A percentile compares a stretch with the other conserved stretches of the same genome.
phyloP scores from a whole-genome alignment of 1,140 invertebrate genomes.

The Drosophila sproati region DNA sequence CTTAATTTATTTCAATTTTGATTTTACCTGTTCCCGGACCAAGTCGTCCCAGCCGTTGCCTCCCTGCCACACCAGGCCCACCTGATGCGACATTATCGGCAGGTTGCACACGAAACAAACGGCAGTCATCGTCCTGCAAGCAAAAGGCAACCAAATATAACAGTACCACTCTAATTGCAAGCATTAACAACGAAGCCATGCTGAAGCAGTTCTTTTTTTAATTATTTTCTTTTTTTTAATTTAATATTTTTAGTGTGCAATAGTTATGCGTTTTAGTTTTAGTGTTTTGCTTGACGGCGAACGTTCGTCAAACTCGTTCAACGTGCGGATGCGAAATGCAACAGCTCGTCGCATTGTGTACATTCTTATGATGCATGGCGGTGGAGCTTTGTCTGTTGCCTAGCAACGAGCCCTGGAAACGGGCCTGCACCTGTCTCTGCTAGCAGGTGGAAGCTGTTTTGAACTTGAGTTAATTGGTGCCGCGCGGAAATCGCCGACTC shows the following conservation, averaged over 20 bases:
- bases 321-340: background rate
- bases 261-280: background rate
- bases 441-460: background rate
- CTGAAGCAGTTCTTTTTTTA: background rate
- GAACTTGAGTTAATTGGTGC: too few species aligned
- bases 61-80: conserved; percentile 95
- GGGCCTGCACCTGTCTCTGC: background rate
- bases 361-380: background rate
- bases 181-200: background rate
- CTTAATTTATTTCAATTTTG: background rate
- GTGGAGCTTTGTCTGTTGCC: background rate
- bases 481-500: too few species aligned
- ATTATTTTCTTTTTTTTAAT: background rate
- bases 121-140: conserved; percentile 94
- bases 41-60: conserved; percentile 97
- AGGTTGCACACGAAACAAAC: conserved; percentile 98
- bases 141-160: conserved; percentile 11
- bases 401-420: background rate
- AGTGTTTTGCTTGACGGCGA: background rate
- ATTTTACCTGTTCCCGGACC: conserved; percentile 89
- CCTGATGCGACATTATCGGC: conserved; percentile 96
- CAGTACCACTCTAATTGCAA: background rate
- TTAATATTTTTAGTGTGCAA: background rate
- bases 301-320: background rate
- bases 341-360: background rate